A percentile compares a stretch with the other conserved stretches of the same genome.
These are phyloP conservation scores for Geophilus truncorum DNA, from an alignment of 2,888 invertebrate genomes.

Conservation along the genomic window DNA sequence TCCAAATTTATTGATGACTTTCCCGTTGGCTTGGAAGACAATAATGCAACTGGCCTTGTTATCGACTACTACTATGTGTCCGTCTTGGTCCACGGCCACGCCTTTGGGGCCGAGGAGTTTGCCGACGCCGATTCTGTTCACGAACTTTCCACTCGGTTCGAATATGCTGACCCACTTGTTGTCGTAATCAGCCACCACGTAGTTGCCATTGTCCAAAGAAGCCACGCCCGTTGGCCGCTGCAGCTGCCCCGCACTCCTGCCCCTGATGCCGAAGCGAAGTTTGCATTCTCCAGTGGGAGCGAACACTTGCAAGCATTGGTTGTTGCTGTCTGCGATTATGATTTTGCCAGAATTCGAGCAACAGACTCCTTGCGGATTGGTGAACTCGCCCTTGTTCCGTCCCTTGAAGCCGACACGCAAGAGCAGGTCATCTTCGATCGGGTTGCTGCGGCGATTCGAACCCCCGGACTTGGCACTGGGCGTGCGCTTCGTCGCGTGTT, in stretches of 20 bases:
- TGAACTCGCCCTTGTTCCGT: conserved; percentile 53
- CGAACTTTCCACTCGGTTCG: conserved; percentile 52
- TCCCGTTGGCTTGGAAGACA: conserved; percentile 52
- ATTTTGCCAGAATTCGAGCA: conserved; percentile 48
- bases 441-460: conserved; percentile 48
- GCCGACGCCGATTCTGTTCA: conserved; percentile 52
- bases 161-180: conserved; percentile 54
- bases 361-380: conserved; percentile 53
- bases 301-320: conserved; percentile 50
- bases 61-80: conserved; percentile 54
- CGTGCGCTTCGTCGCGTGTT: conserved; percentile 48
- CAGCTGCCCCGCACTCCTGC: conserved; percentile 52
- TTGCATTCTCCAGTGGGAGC: conserved; percentile 50
- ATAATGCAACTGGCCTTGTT: conserved; percentile 53
- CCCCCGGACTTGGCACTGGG: conserved; percentile 49
- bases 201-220: conserved; percentile 49
- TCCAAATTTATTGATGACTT: conserved; percentile 51
- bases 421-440: conserved; percentile 52
- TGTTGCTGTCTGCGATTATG: conserved; percentile 53
- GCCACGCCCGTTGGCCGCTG: conserved; percentile 55
- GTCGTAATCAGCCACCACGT: conserved; percentile 55
- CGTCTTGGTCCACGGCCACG: conserved; percentile 50
- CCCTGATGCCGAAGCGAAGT: conserved; percentile 49
- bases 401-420: conserved; percentile 52
- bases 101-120: conserved; percentile 55